Base-by-base conservation (phyloP, 2,113 vertebrate species). In the Catharus minimus region DNA sequence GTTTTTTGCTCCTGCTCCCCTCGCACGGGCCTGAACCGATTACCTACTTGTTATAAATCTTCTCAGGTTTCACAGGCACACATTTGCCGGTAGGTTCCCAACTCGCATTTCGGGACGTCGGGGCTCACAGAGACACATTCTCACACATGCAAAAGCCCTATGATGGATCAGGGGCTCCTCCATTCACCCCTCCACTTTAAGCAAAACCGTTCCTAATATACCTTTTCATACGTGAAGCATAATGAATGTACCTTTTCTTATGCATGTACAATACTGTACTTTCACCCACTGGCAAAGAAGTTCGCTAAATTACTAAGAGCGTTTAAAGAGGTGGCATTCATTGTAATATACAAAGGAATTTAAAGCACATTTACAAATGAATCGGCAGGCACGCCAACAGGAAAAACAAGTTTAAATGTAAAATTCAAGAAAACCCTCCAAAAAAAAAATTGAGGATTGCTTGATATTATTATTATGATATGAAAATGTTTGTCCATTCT, bases 21-120 rank as follows among this genome's bases (percentile, higher is more conserved):
- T 97, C 62, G 36, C 86, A 67, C 56, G 96, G 96, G 96, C 97
- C 97, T 98, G 97, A 97, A 97, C 97, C 95, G 96, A 96, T 98
- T 98, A 98, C 97, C 96, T 97, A 98, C 96, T 98, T 97, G 97
- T 97, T 98, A 98, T 98, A 98, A 98, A 97, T 95, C 96, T 82
- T 97, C 98, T 98, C 98, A 92, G 97, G 95, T 98, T 98, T 98
- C 98, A 98, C 97, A 96, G 97, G 96, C 90, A 32, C 95, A 93
- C 95, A 95, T 95, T 97, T 76, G 95, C 96, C 90, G 93, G 76
- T 90, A 89, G 92, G 92, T 95, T 94, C 94, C 92, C 82, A 61
- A 96, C 55, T 89, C 81, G 84, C 95, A 33, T 90, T 90, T 94
- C 83, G 92, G 81, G 90, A 92, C 33, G 33, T 89, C 55, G 95